These are phyloP conservation scores for Emydoidea blandingii DNA, from an alignment of 2,797 vertebrate species.

Conservation along the genomic window DNA sequence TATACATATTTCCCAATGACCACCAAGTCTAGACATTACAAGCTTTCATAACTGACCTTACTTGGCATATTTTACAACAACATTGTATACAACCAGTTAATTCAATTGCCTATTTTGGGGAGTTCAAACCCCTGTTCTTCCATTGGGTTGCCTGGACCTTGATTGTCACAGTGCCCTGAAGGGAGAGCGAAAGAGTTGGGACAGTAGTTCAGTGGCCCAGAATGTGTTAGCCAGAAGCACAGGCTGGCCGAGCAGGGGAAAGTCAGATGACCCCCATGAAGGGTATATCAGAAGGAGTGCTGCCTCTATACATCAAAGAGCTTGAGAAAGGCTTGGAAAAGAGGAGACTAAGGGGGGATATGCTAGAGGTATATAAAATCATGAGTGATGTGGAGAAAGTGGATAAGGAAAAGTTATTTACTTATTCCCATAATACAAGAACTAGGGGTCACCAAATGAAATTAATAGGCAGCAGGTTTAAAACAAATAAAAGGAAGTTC, in stretches of 20 bases:
- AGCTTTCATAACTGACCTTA: too few relatives aligned
- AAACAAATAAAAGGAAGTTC: too few relatives aligned
- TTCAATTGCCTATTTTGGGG: background rate
- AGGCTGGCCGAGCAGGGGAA: background rate
- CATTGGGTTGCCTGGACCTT: background rate
- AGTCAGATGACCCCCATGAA: background rate
- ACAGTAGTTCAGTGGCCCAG: background rate
- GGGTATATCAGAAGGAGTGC: accelerated
- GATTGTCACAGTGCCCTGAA: background rate
- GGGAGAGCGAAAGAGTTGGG: too few relatives aligned
- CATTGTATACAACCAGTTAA: background rate
- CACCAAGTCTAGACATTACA: too few relatives aligned
- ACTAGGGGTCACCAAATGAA: too few relatives aligned
- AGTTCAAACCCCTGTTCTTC: background rate
- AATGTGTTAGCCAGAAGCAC: background rate
- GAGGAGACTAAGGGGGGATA: too few relatives aligned
- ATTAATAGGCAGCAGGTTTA: too few relatives aligned
- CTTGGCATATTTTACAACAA: background rate
- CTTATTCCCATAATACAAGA: too few relatives aligned
- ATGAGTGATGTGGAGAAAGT: too few relatives aligned
- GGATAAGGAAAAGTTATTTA: too few relatives aligned
- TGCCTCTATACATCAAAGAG: background rate
- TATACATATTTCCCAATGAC: too few relatives aligned
- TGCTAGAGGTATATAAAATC: too few relatives aligned
- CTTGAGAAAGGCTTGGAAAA: background rate